Conservation (phyloP, 2,888 invertebrate genomes). For the Schrankia costaestrigalis region DNA sequence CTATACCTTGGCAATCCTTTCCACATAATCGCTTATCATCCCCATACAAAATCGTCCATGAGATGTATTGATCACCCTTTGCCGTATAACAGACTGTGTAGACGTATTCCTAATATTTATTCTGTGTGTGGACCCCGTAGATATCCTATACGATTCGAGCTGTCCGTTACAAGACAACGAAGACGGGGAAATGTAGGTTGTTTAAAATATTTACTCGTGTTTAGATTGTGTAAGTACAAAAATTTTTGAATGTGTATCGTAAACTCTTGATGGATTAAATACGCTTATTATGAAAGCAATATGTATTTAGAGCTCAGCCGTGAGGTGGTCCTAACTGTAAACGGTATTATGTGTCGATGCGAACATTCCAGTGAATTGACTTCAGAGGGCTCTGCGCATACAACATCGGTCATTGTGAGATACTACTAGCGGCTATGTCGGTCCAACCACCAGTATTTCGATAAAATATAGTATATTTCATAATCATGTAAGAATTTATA, state of each 20-base stretch:
- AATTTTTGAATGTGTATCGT: slow-evolving; percentile 59
- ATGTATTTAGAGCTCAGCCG: slow-evolving; percentile 60
- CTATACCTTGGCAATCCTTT: slow-evolving; percentile 30
- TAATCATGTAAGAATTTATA: slow-evolving; percentile 52
- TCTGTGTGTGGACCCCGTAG: slow-evolving; percentile 61
- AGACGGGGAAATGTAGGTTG: slow-evolving; percentile 72
- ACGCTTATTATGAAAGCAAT: slow-evolving; percentile 70
- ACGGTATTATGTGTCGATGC: slow-evolving; percentile 39
- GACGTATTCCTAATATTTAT: slow-evolving; percentile 62
- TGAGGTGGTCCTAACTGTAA: slow-evolving; percentile 46
- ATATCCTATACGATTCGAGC: slow-evolving; percentile 49
- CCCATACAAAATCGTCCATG: too few species aligned
- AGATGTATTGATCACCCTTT: slow-evolving; percentile 51
- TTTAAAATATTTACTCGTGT: slow-evolving; percentile 66
- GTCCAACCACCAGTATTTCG: slow-evolving; percentile 57
- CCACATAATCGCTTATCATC: slow-evolving; percentile 11
- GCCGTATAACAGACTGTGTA: slow-evolving; percentile 69
- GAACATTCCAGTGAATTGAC: slow-evolving; percentile 68
- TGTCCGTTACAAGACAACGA: slow-evolving; percentile 77
- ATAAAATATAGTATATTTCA: slow-evolving; percentile 47
- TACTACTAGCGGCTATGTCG: slow-evolving; percentile 37
- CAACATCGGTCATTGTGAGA: slow-evolving; percentile 19
- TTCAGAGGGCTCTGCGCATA: slow-evolving; percentile 11
- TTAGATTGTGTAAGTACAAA: slow-evolving; percentile 75
- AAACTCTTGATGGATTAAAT: slow-evolving; percentile 60